Percentiles rank a stretch among this genome's conserved stretches.
phyloP scores from a whole-genome alignment of 1,140 invertebrate genomes.

The Pararge aegeria region DNA sequence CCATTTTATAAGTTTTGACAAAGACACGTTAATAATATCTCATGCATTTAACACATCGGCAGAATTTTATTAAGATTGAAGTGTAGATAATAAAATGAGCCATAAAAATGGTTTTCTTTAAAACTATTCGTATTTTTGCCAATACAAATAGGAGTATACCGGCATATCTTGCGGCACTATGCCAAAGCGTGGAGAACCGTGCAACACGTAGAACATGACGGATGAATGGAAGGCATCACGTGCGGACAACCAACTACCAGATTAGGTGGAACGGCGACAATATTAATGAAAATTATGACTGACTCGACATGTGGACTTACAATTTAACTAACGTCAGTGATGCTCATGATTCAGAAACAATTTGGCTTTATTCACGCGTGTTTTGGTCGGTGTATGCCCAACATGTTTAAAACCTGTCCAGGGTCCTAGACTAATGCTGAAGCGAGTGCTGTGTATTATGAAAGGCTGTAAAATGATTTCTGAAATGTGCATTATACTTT shows the following conservation, averaged over 20 bases:
- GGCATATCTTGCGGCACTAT: conserved; percentile 58
- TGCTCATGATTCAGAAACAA: too few species aligned
- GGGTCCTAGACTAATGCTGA: too few species aligned
- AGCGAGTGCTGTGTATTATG: too few species aligned
- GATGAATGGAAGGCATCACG: conserved; percentile 69
- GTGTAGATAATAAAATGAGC: background rate
- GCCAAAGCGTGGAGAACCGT: conserved; percentile 56
- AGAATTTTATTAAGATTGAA: background rate
- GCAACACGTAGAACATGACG: conserved; percentile 61
- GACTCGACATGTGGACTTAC: background rate
- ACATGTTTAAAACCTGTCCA: too few species aligned
- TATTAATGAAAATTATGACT: background rate
- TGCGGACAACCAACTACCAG: conserved; percentile 29
- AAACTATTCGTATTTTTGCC: background rate
- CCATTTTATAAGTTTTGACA: too few species aligned
- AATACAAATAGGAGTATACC: conserved; percentile 28
- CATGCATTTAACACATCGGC: background rate
- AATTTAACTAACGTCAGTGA: too few species aligned
- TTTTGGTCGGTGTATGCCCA: too few species aligned
- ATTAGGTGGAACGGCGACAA: background rate
- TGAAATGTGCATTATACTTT: too few species aligned
- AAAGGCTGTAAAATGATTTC: too few species aligned
- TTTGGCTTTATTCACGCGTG: too few species aligned
- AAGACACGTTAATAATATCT: too few species aligned
- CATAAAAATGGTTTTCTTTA: conserved; percentile 8